Evolutionary conservation across 2,888 invertebrate species (phyloP).

Genomic region (Lysandra bellargus): DNA sequence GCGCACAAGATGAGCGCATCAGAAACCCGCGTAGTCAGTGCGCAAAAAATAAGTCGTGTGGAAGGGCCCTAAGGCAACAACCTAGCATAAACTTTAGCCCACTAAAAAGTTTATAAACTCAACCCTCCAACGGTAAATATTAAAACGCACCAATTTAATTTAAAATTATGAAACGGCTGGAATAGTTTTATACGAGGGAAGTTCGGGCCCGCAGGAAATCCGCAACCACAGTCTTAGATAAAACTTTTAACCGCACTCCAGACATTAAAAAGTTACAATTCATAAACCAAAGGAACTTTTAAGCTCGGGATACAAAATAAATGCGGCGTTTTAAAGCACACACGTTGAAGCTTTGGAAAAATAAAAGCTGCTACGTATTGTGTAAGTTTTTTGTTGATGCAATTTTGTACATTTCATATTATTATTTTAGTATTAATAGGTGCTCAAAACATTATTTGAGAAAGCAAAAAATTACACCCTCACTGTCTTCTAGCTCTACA

Average conservation of each 20-base stretch:
- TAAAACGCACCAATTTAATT: slow-evolving; percentile 21
- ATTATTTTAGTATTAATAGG: no score
- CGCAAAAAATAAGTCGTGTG: no score
- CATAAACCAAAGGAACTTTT: slow-evolving; percentile 45
- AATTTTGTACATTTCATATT: not conserved
- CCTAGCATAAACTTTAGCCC: not conserved
- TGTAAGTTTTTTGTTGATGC: not conserved
- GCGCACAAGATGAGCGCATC: no score
- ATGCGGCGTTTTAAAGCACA: slow-evolving; percentile 26
- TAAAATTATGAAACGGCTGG: slow-evolving; percentile 7
- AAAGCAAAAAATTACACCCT: no score
- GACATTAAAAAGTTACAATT: slow-evolving; percentile 37
- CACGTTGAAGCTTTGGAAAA: slow-evolving; percentile 8
- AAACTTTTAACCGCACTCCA: slow-evolving; percentile 33
- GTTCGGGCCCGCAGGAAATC: slow-evolving; percentile 33
- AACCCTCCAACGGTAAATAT: not conserved
- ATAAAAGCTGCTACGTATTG: slow-evolving; percentile 26
- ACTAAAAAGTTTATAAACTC: not conserved
- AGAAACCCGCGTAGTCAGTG: no score
- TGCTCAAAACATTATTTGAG: no score
- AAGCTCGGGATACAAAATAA: slow-evolving; percentile 36
- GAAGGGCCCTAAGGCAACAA: no score
- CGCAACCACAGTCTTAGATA: slow-evolving; percentile 26
- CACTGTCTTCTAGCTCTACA: no score
- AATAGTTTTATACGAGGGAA: slow-evolving; percentile 29